These are phyloP conservation scores for Nannoperca obscura DNA, from an alignment of 2,797 vertebrate genomes.

Conservation along the genomic window DNA sequence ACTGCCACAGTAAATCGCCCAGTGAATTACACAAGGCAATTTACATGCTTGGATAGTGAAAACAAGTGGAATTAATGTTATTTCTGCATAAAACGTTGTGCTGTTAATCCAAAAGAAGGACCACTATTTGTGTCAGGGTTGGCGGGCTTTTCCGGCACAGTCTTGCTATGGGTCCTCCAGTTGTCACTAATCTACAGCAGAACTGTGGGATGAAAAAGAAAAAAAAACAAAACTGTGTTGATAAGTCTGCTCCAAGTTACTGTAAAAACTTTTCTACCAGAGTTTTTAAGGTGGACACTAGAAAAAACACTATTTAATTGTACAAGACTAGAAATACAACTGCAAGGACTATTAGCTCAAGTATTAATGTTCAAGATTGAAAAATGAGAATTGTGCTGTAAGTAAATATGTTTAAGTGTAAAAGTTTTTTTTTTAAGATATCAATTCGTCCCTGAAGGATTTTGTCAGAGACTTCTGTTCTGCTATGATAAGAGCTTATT, in stretches of 20 bases:
- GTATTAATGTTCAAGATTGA: slow-evolving; percentile 47
- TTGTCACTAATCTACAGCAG: slow-evolving; percentile 73
- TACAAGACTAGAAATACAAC: slow-evolving; percentile 1
- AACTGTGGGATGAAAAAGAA: slow-evolving; percentile 31
- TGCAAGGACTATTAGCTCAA: slow-evolving; percentile 44
- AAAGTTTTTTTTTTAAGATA: slow-evolving; percentile 63
- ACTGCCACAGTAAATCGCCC: slow-evolving; percentile 63
- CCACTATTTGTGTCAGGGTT: slow-evolving; percentile 53
- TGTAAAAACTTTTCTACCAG: slow-evolving; percentile 18
- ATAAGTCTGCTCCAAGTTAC: slow-evolving; percentile 14
- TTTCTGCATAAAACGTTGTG: slow-evolving; percentile 60
- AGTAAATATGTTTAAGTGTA: slow-evolving; percentile 62
- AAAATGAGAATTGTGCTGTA: slow-evolving; percentile 56
- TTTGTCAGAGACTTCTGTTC: slow-evolving; percentile 70
- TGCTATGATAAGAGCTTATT: slow-evolving; percentile 75
- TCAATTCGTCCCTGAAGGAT: slow-evolving; percentile 65
- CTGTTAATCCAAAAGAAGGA: slow-evolving; percentile 63
- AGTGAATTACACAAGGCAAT: slow-evolving; percentile 74
- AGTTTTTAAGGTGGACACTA: slow-evolving; percentile 6
- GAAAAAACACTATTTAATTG: slow-evolving; percentile 20
- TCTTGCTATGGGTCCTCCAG: slow-evolving; percentile 37
- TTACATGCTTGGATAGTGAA: slow-evolving; percentile 72
- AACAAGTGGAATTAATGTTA: slow-evolving; percentile 75
- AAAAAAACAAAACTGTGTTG: slow-evolving; percentile 27
- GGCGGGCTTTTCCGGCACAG: slow-evolving; percentile 43